Evolutionary conservation across 2,113 vertebrate genomes (phyloP).

Genomic region (Hippocampus guttulatus): DNA sequence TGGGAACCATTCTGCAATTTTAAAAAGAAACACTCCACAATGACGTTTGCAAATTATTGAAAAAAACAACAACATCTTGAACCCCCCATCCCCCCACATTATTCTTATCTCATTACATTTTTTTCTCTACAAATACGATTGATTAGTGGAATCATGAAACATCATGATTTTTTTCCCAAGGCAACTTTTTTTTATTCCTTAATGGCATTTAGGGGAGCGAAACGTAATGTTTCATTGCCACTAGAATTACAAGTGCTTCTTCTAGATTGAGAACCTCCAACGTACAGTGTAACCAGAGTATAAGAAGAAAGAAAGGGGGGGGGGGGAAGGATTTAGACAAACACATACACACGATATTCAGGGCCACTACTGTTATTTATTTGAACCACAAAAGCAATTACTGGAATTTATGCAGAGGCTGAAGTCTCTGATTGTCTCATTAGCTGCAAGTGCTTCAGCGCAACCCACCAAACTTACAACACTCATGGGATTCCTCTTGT

Average conservation of each 20-base stretch:
- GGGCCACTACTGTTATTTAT: constrained; percentile 39
- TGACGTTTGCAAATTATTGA: too few relatives aligned
- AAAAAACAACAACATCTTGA: too few relatives aligned
- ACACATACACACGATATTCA: constrained; percentile 26
- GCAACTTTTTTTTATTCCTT: too few relatives aligned
- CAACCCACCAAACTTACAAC: constrained; percentile 37
- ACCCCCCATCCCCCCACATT: too few relatives aligned
- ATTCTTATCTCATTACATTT: too few relatives aligned
- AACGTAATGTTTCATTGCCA: background rate
- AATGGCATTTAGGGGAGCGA: too few relatives aligned
- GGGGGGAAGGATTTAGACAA: background rate
- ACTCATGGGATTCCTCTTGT: constrained; percentile 10
- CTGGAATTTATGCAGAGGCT: constrained; percentile 53
- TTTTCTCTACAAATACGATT: too few relatives aligned
- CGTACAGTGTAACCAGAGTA: background rate
- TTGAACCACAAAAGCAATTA: constrained; percentile 66
- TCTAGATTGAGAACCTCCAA: background rate
- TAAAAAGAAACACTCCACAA: too few relatives aligned
- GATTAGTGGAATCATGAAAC: too few relatives aligned
- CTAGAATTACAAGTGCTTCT: background rate
- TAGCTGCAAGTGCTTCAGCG: constrained; percentile 55
- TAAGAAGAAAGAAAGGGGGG: background rate
- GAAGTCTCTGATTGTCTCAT: constrained; percentile 61
- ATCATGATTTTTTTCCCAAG: too few relatives aligned
- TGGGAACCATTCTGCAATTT: too few relatives aligned